A percentile compares a stretch with the other conserved stretches of the same genome.
Evolutionary conservation across 2,888 invertebrate species (phyloP).

Genomic region (Invenusta paracnida): DNA sequence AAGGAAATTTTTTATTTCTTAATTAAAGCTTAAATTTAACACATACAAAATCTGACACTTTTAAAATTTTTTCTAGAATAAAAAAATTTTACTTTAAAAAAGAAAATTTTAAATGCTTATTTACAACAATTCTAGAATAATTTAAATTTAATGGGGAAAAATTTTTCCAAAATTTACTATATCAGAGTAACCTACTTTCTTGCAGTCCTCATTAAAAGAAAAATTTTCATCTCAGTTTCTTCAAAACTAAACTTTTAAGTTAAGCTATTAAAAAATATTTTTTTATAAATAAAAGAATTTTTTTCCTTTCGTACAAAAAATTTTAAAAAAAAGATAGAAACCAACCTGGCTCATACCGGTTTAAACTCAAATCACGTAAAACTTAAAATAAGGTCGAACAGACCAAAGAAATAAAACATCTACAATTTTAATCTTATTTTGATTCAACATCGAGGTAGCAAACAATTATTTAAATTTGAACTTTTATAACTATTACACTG

Average conservation of each 20-base stretch:
- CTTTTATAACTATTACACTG: constrained; percentile 75
- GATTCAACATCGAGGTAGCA: constrained; percentile 86
- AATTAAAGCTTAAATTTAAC: constrained; percentile 5
- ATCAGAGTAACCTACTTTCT: background rate
- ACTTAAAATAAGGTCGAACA: constrained; percentile 72
- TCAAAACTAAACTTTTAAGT: background rate
- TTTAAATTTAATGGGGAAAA: background rate
- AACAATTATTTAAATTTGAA: constrained; percentile 71
- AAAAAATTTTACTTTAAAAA: background rate
- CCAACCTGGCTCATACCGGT: constrained; percentile 79
- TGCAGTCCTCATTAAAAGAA: background rate
- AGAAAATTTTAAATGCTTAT: background rate
- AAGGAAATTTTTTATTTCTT: constrained; percentile 14
- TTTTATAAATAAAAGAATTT: background rate
- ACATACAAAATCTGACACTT: background rate
- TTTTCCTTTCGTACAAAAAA: constrained; percentile 76
- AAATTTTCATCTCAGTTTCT: background rate
- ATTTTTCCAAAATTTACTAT: background rate
- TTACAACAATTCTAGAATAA: background rate
- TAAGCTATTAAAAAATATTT: background rate
- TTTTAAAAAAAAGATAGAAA: constrained; percentile 68
- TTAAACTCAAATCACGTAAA: constrained; percentile 83
- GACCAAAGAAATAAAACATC: constrained; percentile 64
- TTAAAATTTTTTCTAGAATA: background rate
- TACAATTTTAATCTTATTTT: constrained; percentile 69